Conservation (phyloP, 2,797 vertebrate species). For the Nyctibius grandis region DNA sequence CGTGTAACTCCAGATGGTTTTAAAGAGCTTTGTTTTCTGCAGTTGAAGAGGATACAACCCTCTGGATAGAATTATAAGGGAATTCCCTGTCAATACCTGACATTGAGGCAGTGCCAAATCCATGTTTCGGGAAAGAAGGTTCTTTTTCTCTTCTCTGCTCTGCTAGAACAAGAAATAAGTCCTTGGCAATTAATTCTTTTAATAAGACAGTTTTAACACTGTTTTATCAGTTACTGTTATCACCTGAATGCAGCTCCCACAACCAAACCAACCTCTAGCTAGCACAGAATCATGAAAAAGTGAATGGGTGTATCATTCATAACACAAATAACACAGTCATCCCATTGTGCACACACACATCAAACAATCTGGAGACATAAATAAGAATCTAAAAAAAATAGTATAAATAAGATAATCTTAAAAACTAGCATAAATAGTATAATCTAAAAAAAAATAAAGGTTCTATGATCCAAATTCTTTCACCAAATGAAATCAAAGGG, state of each 20-base stretch:
- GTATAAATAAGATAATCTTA: background rate
- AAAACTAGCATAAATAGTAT: background rate
- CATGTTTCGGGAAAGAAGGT: constrained; percentile 94
- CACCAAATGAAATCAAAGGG: background rate
- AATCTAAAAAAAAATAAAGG: background rate
- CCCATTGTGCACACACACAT: background rate
- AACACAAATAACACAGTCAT: rapidly evolving
- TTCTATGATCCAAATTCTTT: background rate
- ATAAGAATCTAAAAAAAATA: background rate
- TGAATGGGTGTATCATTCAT: background rate
- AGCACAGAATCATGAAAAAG: background rate
- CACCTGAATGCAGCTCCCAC: background rate
- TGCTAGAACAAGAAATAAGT: constrained; percentile 53
- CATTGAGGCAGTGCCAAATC: constrained; percentile 90
- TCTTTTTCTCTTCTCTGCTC: constrained; percentile 88
- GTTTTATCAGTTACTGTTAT: background rate
- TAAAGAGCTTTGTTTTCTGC: background rate
- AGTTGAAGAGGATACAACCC: background rate
- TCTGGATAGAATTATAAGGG: background rate
- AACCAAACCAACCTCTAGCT: background rate
- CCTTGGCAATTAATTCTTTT: background rate
- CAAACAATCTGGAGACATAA: background rate
- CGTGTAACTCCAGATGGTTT: background rate
- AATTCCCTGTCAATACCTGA: constrained; percentile 80
- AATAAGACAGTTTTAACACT: background rate